Conservation (phyloP, 2,797 vertebrate species). For the Otus scops region DNA sequence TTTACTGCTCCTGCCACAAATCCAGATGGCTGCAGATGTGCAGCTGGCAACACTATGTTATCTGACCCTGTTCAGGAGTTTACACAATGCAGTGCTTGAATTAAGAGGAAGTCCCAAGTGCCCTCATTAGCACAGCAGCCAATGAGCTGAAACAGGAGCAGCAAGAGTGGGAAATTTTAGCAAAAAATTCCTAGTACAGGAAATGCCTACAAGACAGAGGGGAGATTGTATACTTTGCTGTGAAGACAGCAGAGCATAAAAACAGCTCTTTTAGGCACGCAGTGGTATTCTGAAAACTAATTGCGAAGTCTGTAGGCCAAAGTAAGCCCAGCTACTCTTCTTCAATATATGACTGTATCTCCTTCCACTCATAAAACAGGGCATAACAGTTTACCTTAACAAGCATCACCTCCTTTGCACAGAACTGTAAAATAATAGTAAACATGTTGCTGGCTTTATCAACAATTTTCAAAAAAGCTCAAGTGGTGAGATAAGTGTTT, state of each 20-base stretch:
- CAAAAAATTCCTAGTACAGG: slow-evolving; percentile 50
- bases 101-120: slow-evolving; percentile 60
- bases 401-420: background rate
- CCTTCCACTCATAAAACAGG: slow-evolving; percentile 5
- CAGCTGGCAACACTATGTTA: slow-evolving; percentile 62
- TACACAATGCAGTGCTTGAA: slow-evolving; percentile 62
- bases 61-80: slow-evolving; percentile 58
- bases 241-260: slow-evolving; percentile 60
- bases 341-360: slow-evolving; percentile 1
- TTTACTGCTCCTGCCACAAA: slow-evolving; percentile 46
- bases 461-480: background rate
- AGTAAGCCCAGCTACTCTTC: slow-evolving; percentile 35
- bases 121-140: slow-evolving; percentile 39
- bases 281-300: slow-evolving; percentile 47
- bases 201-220: slow-evolving; percentile 59
- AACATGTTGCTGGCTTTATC: background rate
- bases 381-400: background rate
- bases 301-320: background rate
- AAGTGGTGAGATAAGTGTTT: background rate
- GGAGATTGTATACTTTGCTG: slow-evolving; percentile 39
- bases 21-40: slow-evolving; percentile 63
- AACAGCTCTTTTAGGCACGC: slow-evolving; percentile 57
- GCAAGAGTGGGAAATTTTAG: slow-evolving; percentile 45
- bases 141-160: slow-evolving; percentile 46
- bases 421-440: background rate